phyloP scores from a whole-genome alignment of 2,113 vertebrate species.

The Jaculus jaculus region DNA sequence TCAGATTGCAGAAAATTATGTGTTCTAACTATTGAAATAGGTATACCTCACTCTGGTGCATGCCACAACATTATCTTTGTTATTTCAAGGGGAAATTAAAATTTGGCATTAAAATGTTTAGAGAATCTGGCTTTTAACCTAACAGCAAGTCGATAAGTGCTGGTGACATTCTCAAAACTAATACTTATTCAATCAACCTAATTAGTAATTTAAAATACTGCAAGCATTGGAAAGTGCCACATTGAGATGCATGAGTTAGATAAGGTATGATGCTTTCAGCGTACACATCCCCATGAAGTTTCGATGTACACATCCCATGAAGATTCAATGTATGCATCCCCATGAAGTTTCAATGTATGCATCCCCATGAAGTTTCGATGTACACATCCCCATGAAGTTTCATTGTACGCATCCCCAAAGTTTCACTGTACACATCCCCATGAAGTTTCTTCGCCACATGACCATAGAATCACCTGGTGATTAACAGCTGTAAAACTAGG shows the following conservation, averaged over 20 bases:
- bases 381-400: background rate
- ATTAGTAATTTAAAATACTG: background rate
- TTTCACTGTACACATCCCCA: background rate
- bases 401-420: too few species aligned
- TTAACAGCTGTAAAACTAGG: constrained; percentile 48
- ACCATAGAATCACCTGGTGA: background rate
- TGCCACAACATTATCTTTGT: background rate
- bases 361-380: background rate
- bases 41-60: background rate
- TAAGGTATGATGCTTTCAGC: constrained; percentile 7
- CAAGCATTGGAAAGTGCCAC: background rate
- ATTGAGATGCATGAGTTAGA: background rate
- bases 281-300: background rate
- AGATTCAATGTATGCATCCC: background rate
- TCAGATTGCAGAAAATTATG: background rate
- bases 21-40: background rate
- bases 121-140: background rate
- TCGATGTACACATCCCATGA: too few species aligned
- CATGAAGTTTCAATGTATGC: constrained; percentile 23
- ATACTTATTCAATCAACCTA: background rate
- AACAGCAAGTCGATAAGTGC: background rate
- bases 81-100: constrained; percentile 30
- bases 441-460: background rate
- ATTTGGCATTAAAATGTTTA: background rate
- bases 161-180: constrained; percentile 11